phyloP scores from a whole-genome alignment of 2,113 vertebrate species.

The Myxocyprinus asiaticus region DNA sequence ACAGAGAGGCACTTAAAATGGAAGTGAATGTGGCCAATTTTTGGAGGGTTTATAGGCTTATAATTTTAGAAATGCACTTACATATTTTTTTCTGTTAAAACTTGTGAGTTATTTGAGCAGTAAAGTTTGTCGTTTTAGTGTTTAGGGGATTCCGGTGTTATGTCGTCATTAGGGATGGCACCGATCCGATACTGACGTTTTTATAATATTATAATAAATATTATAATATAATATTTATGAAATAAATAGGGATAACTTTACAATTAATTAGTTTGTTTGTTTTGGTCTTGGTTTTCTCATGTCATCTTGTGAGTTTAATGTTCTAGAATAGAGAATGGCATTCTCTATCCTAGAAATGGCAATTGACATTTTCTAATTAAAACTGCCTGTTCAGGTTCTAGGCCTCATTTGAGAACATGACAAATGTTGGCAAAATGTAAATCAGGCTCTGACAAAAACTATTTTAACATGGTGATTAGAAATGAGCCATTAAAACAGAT shows the following conservation, averaged over 20 bases:
- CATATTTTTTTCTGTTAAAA: too few relatives aligned
- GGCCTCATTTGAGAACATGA: constrained; percentile 30
- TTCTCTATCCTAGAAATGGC: too few relatives aligned
- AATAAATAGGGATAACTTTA: neutral
- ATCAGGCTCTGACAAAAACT: neutral
- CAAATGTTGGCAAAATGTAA: constrained; percentile 28
- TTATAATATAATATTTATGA: neutral
- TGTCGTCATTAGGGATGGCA: too few relatives aligned
- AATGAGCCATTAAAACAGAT: constrained; percentile 34
- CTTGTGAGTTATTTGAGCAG: too few relatives aligned
- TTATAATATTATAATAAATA: too few relatives aligned
- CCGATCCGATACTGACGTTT: too few relatives aligned
- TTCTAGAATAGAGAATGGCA: neutral
- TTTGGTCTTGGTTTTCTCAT: neutral
- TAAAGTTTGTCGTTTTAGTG: too few relatives aligned
- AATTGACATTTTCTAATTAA: neutral
- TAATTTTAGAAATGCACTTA: too few relatives aligned
- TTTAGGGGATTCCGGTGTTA: too few relatives aligned
- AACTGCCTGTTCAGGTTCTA: neutral
- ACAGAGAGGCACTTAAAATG: too few relatives aligned
- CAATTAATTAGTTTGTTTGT: neutral
- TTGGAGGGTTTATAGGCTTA: too few relatives aligned
- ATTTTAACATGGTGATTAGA: constrained; percentile 48
- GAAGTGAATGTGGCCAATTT: too few relatives aligned
- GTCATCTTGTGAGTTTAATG: neutral